These are phyloP conservation scores for Resseliella maxima DNA, from an alignment of 2,888 invertebrate genomes.

Conservation along the genomic window DNA sequence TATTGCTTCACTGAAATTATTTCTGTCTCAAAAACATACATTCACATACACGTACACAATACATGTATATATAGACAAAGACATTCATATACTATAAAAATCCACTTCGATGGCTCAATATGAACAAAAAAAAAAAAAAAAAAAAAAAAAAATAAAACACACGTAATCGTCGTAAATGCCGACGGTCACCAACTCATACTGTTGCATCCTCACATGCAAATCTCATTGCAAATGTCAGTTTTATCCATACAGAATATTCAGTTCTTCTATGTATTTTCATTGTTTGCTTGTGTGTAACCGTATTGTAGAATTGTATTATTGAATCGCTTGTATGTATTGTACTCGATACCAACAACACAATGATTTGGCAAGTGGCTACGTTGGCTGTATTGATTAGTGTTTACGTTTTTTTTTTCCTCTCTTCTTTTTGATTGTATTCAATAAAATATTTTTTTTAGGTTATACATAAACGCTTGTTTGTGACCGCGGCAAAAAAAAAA, in stretches of 20 bases:
- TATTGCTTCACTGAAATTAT: background rate
- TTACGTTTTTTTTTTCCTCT: conserved; percentile 19
- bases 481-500: conserved; percentile 4
- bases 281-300: background rate
- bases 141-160: background rate
- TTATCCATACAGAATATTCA: background rate
- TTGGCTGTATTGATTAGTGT: conserved; percentile 51
- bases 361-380: conserved; percentile 25
- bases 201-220: background rate
- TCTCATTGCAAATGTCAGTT: background rate
- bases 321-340: background rate
- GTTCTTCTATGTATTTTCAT: background rate
- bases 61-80: background rate
- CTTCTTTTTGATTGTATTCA: conserved; percentile 18
- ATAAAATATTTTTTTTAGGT: conserved; percentile 8
- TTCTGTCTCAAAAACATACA: background rate
- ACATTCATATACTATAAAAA: background rate
- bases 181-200: background rate
- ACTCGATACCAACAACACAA: background rate
- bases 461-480: conserved; percentile 33
- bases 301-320: background rate
- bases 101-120: too few relatives aligned
- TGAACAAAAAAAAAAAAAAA: too few relatives aligned
- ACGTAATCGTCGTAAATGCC: background rate
- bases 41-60: background rate